These are phyloP conservation scores for Sesia bembeciformis DNA, from an alignment of 2,888 invertebrate genomes.

Conservation along the genomic window DNA sequence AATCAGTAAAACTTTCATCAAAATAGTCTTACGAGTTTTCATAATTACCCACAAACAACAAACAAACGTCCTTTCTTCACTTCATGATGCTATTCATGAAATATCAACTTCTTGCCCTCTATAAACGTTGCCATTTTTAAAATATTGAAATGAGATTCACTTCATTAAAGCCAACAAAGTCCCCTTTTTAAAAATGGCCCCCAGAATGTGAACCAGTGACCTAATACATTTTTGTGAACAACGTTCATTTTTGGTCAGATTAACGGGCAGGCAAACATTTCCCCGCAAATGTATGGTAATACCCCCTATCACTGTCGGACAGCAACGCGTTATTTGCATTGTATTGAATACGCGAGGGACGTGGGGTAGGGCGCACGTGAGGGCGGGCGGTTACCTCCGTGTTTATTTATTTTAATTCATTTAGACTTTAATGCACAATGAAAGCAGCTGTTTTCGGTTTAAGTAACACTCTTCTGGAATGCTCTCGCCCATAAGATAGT, in stretches of 20 bases:
- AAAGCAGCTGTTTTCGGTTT: too few relatives aligned
- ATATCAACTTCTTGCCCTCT: too few relatives aligned
- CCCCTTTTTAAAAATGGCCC: neutral
- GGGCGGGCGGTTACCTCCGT: neutral
- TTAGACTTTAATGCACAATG: too few relatives aligned
- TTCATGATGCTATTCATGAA: too few relatives aligned
- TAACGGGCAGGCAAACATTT: conserved; percentile 27
- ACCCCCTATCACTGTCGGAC: conserved; percentile 48
- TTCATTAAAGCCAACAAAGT: neutral
- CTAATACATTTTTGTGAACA: conserved; percentile 9
- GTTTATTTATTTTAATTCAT: too few relatives aligned
- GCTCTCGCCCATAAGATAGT: too few relatives aligned
- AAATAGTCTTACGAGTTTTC: too few relatives aligned
- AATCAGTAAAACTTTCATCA: too few relatives aligned
- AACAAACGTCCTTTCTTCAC: too few relatives aligned
- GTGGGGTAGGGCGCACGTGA: conserved; percentile 6
- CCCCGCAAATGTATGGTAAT: conserved; percentile 49
- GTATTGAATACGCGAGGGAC: conserved; percentile 37
- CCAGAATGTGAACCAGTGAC: neutral
- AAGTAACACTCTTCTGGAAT: too few relatives aligned
- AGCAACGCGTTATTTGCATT: conserved; percentile 48
- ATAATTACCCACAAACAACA: too few relatives aligned
- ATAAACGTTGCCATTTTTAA: neutral
- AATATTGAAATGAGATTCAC: neutral
- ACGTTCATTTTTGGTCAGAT: conserved; percentile 25